Conservation (phyloP, 2,888 invertebrate genomes). For the Agrochola circellaris region DNA sequence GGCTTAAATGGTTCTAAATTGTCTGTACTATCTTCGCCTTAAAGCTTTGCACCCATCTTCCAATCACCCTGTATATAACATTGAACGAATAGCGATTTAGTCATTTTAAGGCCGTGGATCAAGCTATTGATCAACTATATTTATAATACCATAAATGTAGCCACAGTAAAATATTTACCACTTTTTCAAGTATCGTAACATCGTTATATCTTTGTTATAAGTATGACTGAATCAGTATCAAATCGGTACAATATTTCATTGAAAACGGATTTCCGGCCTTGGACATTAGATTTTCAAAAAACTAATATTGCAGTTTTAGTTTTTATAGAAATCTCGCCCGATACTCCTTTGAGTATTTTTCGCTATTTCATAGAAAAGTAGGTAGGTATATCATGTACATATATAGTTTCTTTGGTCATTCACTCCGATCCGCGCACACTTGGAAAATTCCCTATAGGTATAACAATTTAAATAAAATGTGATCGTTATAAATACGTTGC, state of each 20-base stretch:
- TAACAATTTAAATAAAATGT: neutral
- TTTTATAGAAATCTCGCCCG: neutral
- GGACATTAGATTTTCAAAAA: neutral
- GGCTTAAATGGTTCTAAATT: too few species aligned
- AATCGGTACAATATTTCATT: slow-evolving; percentile 8
- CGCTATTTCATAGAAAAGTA: neutral
- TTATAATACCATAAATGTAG: slow-evolving; percentile 24
- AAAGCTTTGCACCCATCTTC: too few species aligned
- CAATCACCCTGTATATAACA: too few species aligned
- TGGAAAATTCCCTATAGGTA: neutral
- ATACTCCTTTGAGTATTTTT: neutral
- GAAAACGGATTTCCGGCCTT: neutral
- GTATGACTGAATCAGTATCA: neutral
- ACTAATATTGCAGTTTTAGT: too few species aligned
- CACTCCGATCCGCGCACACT: too few species aligned
- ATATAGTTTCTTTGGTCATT: too few species aligned
- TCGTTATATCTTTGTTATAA: slow-evolving; percentile 1
- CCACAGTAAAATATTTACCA: slow-evolving; percentile 17
- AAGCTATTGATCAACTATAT: slow-evolving; percentile 11
- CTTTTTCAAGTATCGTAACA: neutral
- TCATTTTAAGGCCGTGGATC: slow-evolving; percentile 17
- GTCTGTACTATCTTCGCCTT: too few species aligned
- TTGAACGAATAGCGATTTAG: slow-evolving; percentile 17
- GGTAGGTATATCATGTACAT: too few species aligned
- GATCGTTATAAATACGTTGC: neutral